These are phyloP conservation scores for Timema cristinae DNA, from an alignment of 2,888 invertebrate species.

Conservation along the genomic window DNA sequence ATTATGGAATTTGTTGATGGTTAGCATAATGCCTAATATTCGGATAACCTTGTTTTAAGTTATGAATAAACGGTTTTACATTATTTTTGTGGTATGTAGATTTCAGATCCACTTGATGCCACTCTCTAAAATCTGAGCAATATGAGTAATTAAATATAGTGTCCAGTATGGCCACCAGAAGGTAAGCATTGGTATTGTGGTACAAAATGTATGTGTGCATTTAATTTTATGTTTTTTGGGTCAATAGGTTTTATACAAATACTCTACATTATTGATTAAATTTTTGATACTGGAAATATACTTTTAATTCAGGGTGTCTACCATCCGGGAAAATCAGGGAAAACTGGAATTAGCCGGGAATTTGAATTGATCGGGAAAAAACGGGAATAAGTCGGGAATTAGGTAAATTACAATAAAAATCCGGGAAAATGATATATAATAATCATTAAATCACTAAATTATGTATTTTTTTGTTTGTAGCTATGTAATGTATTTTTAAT, in stretches of 20 bases:
- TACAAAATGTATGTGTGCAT: neutral
- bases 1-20: no score
- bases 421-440: no score
- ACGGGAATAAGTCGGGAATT: no score
- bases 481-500: no score
- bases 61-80: neutral
- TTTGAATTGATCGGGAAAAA: no score
- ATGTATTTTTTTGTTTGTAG: no score
- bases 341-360: no score
- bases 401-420: no score
- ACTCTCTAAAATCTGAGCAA: slow-evolving; percentile 6
- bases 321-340: no score
- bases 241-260: neutral
- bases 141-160: neutral
- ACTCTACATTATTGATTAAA: slow-evolving; percentile 10
- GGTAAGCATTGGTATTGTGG: neutral
- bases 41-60: neutral
- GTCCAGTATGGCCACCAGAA: neutral
- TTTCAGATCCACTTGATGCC: neutral
- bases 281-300: neutral
- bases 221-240: neutral
- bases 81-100: neutral
- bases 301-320: no score
- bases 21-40: neutral
- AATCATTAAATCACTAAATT: no score